Conservation (phyloP, 2,113 vertebrate species). For the Sphaerodactylus townsendi region DNA sequence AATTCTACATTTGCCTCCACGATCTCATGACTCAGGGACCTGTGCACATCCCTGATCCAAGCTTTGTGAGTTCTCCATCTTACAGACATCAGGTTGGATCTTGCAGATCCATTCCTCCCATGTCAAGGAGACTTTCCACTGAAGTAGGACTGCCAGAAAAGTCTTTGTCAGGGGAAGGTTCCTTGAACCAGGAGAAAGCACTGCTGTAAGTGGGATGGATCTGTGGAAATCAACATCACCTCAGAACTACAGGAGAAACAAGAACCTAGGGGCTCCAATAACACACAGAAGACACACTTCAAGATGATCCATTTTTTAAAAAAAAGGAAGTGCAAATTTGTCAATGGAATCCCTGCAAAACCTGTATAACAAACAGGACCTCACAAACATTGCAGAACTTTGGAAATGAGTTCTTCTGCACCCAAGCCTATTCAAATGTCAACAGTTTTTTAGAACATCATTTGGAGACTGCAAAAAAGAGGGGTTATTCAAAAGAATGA, state of each 20-base stretch:
- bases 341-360: background rate
- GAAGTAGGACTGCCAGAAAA: too few relatives aligned
- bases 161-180: too few relatives aligned
- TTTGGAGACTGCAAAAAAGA: background rate
- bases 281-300: background rate
- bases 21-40: background rate
- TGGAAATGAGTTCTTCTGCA: background rate
- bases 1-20: background rate
- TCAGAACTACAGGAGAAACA: background rate
- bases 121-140: too few relatives aligned
- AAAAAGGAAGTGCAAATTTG: background rate
- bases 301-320: too few relatives aligned
- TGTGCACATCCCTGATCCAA: background rate
- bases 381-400: background rate
- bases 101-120: too few relatives aligned
- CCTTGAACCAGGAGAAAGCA: too few relatives aligned
- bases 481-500: background rate
- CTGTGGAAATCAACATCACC: too few relatives aligned
- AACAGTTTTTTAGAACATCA: background rate
- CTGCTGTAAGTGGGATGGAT: too few relatives aligned
- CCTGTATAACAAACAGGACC: background rate
- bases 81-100: background rate
- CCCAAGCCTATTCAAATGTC: background rate
- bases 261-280: background rate
- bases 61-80: background rate